Percentiles rank a stretch among this genome's conserved stretches.
These are phyloP conservation scores for Phasianus colchicus DNA, from an alignment of 2,113 vertebrate genomes.

Conservation along the genomic window DNA sequence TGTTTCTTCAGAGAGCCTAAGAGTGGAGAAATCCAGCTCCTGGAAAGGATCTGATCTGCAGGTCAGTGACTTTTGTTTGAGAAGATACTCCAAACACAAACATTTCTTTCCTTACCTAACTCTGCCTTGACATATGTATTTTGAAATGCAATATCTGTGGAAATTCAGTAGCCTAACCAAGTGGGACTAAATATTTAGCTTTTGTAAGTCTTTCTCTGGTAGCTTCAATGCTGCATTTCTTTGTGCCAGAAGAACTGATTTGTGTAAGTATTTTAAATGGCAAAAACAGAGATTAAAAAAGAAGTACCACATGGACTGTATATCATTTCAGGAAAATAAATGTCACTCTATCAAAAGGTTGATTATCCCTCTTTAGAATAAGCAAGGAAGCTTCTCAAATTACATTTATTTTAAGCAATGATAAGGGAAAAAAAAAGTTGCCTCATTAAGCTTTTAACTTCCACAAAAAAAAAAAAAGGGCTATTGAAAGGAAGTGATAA, in stretches of 20 bases:
- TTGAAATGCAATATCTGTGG: not conserved
- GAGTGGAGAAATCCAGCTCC: not conserved
- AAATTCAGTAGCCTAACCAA: not conserved
- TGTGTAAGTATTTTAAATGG: not conserved
- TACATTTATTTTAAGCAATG: not conserved
- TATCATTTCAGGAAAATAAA: not conserved
- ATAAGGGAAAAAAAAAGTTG: not conserved
- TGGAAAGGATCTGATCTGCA: not conserved
- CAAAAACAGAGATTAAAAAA: not conserved
- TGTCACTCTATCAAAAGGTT: not conserved
- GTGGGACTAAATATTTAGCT: not conserved
- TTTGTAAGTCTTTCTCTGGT: not conserved
- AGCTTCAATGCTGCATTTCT: not conserved
- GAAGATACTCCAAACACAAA: fast-evolving
- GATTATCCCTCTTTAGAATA: not conserved
- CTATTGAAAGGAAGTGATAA: conserved; percentile 5
- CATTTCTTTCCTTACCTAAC: not conserved
- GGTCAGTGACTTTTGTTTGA: not conserved
- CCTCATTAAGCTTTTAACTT: not conserved
- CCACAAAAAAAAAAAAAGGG: not conserved
- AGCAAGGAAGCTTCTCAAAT: not conserved
- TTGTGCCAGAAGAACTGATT: not conserved
- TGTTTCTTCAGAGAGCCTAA: not conserved
- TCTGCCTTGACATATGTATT: fast-evolving
- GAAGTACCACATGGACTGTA: not conserved